phyloP scores from a whole-genome alignment of 2,797 vertebrate species.

The Kryptopterus vitreolus region DNA sequence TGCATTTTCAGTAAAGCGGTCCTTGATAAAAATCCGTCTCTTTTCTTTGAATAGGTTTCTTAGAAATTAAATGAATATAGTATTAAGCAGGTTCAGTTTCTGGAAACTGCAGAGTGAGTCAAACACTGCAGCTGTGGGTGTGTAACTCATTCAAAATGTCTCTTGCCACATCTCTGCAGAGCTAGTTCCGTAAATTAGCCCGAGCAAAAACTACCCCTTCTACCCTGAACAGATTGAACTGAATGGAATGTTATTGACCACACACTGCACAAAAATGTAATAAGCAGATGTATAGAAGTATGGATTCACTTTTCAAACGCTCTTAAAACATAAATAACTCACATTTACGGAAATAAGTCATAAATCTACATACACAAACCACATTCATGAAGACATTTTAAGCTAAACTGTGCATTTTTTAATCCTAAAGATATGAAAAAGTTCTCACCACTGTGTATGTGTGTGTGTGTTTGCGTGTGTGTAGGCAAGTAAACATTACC shows the following conservation, averaged over 20 bases:
- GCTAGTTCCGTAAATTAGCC: neutral
- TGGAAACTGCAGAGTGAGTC: neutral
- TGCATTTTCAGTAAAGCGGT: neutral
- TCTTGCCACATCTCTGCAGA: neutral
- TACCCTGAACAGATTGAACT: neutral
- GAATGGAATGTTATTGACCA: neutral
- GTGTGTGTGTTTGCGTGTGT: too few relatives aligned
- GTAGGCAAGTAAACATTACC: slow-evolving; percentile 49
- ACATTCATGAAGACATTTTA: neutral
- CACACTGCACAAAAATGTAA: neutral
- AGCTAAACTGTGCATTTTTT: neutral
- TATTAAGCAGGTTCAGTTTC: neutral
- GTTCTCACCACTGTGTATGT: neutral
- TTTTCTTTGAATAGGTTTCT: neutral
- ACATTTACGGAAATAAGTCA: neutral
- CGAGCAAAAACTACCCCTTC: slow-evolving; percentile 14
- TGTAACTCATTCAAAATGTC: slow-evolving; percentile 9
- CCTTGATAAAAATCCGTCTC: neutral
- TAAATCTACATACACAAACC: neutral
- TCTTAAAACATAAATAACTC: neutral
- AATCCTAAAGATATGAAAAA: neutral
- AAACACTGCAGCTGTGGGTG: neutral
- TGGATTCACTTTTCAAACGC: neutral
- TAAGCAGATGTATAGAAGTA: neutral
- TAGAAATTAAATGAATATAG: neutral